Conservation (phyloP, 2,797 vertebrate species). For the Sparus aurata region DNA sequence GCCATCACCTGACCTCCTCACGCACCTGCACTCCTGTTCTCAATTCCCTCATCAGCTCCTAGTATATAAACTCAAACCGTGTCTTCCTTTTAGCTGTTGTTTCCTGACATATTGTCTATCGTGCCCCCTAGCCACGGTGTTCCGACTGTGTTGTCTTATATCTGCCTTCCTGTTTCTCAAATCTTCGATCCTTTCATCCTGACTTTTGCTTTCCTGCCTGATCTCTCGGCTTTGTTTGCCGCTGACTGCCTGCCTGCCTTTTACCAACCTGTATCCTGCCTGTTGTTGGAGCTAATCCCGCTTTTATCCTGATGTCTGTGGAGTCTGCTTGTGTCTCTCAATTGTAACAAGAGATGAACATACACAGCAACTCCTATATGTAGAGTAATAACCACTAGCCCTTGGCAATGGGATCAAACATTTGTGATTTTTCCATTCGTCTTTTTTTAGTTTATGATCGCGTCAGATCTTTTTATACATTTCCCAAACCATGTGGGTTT, state of each 20-base stretch:
- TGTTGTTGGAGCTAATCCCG: constrained; percentile 39
- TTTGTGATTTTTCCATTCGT: background rate
- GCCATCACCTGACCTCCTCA: constrained; percentile 14
- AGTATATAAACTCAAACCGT: background rate
- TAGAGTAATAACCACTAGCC: background rate
- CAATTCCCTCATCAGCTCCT: constrained; percentile 4
- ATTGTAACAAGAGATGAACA: background rate
- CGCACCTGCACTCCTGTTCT: constrained; percentile 11
- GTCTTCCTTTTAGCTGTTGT: background rate
- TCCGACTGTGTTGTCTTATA: background rate
- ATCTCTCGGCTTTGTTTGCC: constrained; percentile 12
- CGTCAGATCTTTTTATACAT: background rate
- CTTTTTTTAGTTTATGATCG: background rate
- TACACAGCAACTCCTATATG: constrained; percentile 1
- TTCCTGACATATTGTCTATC: constrained; percentile 6
- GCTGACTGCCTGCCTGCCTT: background rate
- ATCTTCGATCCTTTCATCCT: constrained; percentile 15
- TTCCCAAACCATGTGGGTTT: background rate
- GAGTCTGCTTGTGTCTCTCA: constrained; percentile 23
- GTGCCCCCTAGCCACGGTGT: background rate
- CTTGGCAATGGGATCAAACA: background rate
- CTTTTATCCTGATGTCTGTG: constrained; percentile 28
- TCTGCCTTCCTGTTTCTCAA: background rate
- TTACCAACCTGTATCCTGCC: constrained; percentile 14
- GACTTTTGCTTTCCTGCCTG: background rate